Conservation (phyloP, 2,113 vertebrate genomes). For the Plecotus auritus region DNA sequence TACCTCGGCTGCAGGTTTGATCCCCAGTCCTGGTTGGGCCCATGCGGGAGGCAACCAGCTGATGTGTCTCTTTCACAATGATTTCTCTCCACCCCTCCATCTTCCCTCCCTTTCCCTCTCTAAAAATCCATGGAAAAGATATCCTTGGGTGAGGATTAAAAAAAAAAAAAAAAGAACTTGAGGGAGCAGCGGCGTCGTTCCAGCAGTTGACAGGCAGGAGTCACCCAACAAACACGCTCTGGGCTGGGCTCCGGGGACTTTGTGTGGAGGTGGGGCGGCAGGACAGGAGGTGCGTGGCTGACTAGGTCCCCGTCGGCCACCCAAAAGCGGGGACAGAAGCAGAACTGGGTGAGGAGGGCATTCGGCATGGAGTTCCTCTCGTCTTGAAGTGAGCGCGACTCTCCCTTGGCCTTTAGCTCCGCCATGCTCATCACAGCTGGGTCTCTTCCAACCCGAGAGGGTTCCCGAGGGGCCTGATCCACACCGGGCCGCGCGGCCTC, state of each 20-base stretch:
- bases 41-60: too few species aligned
- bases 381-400: neutral
- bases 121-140: too few species aligned
- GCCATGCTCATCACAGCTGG: neutral
- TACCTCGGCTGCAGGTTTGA: too few species aligned
- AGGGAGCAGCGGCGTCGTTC: neutral
- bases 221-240: neutral
- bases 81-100: too few species aligned
- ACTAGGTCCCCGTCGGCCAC: neutral
- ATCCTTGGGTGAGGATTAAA: too few species aligned
- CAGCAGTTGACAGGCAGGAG: neutral
- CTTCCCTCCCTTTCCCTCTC: too few species aligned
- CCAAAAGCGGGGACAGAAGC: neutral
- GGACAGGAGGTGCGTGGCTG: neutral
- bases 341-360: neutral
- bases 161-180: too few species aligned
- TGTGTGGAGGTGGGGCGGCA: neutral
- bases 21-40: too few species aligned
- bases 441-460: neutral
- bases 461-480: neutral
- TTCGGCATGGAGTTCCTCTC: neutral
- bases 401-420: neutral
- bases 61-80: too few species aligned
- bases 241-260: neutral
- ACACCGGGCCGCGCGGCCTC: neutral